Conservation (phyloP, 2,888 invertebrate species). For the Oligia fasciuncula region DNA sequence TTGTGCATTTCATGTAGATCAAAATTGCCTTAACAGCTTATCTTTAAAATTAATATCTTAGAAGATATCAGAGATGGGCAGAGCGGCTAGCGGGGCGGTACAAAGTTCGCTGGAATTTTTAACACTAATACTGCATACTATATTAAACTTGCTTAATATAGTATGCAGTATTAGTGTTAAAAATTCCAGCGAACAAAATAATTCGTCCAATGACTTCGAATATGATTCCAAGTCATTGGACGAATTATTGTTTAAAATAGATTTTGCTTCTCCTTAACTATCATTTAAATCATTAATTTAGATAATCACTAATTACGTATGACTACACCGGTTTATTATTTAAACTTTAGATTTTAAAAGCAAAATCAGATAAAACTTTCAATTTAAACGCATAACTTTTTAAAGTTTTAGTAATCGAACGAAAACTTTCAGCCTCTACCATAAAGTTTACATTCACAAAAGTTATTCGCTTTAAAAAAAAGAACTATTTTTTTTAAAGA, state of each 20-base stretch:
- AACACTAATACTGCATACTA: background rate
- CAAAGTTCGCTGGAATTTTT: background rate
- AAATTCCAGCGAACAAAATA: too few relatives aligned
- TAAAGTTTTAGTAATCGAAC: background rate
- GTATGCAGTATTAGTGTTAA: too few relatives aligned
- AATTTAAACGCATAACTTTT: background rate
- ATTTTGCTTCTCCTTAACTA: background rate
- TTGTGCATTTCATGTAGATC: too few relatives aligned
- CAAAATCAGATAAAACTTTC: background rate
- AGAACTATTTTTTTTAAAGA: background rate
- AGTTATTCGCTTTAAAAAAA: slow-evolving; percentile 10
- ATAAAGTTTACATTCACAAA: background rate
- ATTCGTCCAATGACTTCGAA: too few relatives aligned
- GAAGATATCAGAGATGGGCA: too few relatives aligned
- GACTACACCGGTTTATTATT: background rate
- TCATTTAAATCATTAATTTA: background rate
- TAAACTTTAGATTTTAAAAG: background rate
- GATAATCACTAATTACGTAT: background rate
- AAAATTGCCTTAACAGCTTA: too few relatives aligned
- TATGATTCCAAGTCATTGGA: background rate
- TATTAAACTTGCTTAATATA: background rate
- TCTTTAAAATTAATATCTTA: too few relatives aligned
- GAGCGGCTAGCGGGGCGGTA: too few relatives aligned
- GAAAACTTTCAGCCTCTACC: background rate
- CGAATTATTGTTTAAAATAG: slow-evolving; percentile 1